These are phyloP conservation scores for Eciton burchellii DNA, from an alignment of 1,140 invertebrate species.

Conservation along the genomic window DNA sequence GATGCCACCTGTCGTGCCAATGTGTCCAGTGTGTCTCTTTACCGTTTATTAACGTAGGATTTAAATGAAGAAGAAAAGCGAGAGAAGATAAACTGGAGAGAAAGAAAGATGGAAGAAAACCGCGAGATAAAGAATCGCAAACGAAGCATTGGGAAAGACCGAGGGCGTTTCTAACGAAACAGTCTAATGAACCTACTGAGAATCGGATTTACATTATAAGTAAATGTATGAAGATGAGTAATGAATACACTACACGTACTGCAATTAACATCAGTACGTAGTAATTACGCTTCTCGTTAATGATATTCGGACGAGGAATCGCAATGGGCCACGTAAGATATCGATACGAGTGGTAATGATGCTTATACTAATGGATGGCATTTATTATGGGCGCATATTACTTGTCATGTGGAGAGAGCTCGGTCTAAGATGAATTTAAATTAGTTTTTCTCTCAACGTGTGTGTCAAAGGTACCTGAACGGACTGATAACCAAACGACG, in stretches of 20 bases:
- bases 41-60: constrained; percentile 85
- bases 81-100: constrained; percentile 34
- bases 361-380: constrained; percentile 52
- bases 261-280: constrained; percentile 23
- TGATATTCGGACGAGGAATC: constrained; percentile 33
- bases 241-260: constrained; percentile 24
- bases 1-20: constrained; percentile 86
- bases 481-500: constrained; percentile 78
- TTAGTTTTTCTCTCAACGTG: constrained; percentile 77
- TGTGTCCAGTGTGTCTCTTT: constrained; percentile 86
- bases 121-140: constrained; percentile 30
- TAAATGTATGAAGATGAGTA: constrained; percentile 34
- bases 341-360: constrained; percentile 39
- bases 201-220: constrained; percentile 20
- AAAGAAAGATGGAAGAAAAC: constrained; percentile 26
- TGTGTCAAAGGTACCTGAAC: constrained; percentile 82
- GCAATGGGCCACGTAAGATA: constrained; percentile 43
- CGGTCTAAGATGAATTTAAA: constrained; percentile 66
- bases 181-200: constrained; percentile 26
- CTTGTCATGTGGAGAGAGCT: constrained; percentile 27
- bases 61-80: constrained; percentile 76
- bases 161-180: constrained; percentile 47
- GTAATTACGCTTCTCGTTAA: constrained; percentile 59
- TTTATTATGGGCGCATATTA: constrained; percentile 51
- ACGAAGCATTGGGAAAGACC: constrained; percentile 36